Evolutionary conservation across 2,888 invertebrate genomes (phyloP).

Genomic region (Nomada ferruginata): DNA sequence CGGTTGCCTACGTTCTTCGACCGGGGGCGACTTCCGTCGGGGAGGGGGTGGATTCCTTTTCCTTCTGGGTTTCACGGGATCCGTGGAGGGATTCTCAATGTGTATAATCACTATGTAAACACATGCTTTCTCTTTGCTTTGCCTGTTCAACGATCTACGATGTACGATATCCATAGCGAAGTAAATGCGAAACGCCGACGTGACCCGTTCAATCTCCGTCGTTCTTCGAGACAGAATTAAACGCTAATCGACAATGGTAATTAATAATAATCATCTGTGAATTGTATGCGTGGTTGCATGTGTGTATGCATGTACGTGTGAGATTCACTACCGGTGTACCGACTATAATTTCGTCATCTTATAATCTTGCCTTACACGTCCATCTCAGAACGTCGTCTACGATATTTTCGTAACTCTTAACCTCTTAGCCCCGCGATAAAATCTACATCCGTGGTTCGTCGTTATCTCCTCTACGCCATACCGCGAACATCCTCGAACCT

Average conservation of each 20-base stretch:
- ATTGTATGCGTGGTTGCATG: constrained; percentile 58
- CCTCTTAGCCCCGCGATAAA: constrained; percentile 43
- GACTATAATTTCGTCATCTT: constrained; percentile 59
- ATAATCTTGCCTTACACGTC: constrained; percentile 26
- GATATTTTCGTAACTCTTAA: constrained; percentile 23
- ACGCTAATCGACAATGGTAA: constrained; percentile 79
- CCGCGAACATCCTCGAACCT: constrained; percentile 38
- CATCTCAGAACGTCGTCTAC: constrained; percentile 23
- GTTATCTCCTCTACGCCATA: constrained; percentile 1
- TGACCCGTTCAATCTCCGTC: constrained; percentile 21
- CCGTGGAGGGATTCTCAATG: constrained; percentile 65
- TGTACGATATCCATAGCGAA: constrained; percentile 69
- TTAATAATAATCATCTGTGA: constrained; percentile 68
- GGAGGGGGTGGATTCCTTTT: constrained; percentile 12
- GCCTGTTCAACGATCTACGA: constrained; percentile 62
- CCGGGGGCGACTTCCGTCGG: constrained; percentile 39
- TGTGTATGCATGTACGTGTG: constrained; percentile 21
- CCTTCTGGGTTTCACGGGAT: constrained; percentile 49
- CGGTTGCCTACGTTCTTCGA: constrained; percentile 72
- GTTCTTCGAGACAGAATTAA: constrained; percentile 70
- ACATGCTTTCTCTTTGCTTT: constrained; percentile 37
- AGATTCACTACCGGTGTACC: constrained; percentile 64
- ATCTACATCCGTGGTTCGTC: constrained; percentile 40
- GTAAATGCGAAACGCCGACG: constrained; percentile 65
- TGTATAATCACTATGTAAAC: constrained; percentile 62